These are phyloP conservation scores for Lepas anatifera DNA, from an alignment of 2,888 invertebrate species.

Conservation along the genomic window DNA sequence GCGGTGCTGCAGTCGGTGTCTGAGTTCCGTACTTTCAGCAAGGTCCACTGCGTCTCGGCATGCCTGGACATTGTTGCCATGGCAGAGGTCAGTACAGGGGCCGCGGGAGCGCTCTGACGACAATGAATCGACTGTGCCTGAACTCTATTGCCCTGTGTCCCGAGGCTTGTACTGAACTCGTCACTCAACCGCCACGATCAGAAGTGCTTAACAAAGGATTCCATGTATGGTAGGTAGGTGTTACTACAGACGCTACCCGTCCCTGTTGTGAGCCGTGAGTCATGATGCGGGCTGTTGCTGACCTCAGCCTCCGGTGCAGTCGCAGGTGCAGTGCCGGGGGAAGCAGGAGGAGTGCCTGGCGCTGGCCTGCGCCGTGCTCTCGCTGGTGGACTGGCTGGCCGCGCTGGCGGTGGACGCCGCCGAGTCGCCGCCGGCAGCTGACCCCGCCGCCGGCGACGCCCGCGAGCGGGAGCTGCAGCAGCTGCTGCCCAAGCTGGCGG, in stretches of 20 bases:
- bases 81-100: background rate
- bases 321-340: slow-evolving; percentile 17
- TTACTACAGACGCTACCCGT: too few relatives aligned
- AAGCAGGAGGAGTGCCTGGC: slow-evolving; percentile 77
- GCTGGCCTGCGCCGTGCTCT: slow-evolving; percentile 63
- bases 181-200: too few relatives aligned
- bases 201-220: too few relatives aligned
- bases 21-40: background rate
- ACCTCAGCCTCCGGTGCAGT: background rate
- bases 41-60: background rate
- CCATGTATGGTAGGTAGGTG: too few relatives aligned
- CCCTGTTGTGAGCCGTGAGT: too few relatives aligned
- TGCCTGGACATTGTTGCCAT: background rate
- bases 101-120: too few relatives aligned
- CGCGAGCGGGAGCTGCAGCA: too few relatives aligned
- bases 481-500: background rate
- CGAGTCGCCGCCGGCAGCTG: background rate
- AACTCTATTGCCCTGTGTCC: too few relatives aligned
- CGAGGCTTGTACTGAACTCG: too few relatives aligned
- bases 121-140: too few relatives aligned
- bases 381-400: slow-evolving; percentile 43
- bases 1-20: background rate
- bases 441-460: background rate
- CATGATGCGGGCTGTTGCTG: too few relatives aligned
- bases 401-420: slow-evolving; percentile 30